phyloP scores from a whole-genome alignment of 1,140 invertebrate genomes.

The Neodiprion pinetum region DNA sequence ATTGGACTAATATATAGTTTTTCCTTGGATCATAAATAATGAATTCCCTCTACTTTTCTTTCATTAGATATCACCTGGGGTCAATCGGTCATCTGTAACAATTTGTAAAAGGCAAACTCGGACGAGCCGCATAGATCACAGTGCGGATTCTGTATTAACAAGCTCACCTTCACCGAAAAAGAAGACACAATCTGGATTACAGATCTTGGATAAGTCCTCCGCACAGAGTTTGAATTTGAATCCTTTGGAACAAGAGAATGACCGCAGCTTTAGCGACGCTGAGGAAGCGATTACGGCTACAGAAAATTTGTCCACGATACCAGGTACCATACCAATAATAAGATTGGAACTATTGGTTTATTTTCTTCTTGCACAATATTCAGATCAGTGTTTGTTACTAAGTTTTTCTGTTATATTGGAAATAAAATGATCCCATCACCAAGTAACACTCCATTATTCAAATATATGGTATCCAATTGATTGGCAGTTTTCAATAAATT shows the following conservation, averaged over 20 bases:
- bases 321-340: constrained; percentile 39
- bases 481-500: neutral
- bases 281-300: constrained; percentile 56
- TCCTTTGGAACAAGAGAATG: constrained; percentile 53
- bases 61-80: constrained; percentile 35
- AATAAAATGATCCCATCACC: no score
- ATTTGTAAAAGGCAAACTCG: constrained; percentile 47
- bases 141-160: constrained; percentile 43
- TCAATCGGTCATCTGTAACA: constrained; percentile 39
- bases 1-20: no score
- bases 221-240: constrained; percentile 42
- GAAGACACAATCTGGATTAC: constrained; percentile 35
- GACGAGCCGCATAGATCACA: constrained; percentile 44
- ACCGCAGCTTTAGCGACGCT: constrained; percentile 55
- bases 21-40: neutral
- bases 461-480: neutral
- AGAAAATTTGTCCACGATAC: constrained; percentile 48
- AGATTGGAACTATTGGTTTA: constrained; percentile 9
- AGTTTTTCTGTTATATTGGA: no score
- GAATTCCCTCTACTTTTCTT: neutral
- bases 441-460: no score
- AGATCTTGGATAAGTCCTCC: constrained; percentile 45
- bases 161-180: constrained; percentile 50
- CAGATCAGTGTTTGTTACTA: no score
- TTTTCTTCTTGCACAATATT: constrained; percentile 13